phyloP scores from a whole-genome alignment of 1,140 invertebrate genomes.

The Metaphire vulgaris region DNA sequence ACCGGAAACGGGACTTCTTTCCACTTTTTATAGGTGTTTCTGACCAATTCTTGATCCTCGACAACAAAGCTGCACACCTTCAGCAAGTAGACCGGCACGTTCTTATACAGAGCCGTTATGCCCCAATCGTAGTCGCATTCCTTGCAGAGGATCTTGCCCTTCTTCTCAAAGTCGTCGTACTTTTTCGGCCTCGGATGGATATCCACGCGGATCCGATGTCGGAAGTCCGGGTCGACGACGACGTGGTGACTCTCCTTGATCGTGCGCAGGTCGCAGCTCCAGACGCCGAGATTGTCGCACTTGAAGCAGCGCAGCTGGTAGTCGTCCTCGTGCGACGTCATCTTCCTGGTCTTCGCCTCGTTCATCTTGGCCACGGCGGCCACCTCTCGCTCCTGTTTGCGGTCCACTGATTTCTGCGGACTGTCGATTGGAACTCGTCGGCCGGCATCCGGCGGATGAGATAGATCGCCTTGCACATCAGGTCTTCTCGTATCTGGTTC shows the following conservation, averaged over 20 bases:
- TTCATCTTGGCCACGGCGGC: slow-evolving; percentile 13
- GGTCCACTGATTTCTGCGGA: slow-evolving; percentile 32
- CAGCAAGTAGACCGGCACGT: slow-evolving; percentile 6
- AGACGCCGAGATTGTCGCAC: slow-evolving; percentile 35
- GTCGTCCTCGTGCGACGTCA: slow-evolving; percentile 7
- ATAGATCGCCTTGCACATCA: slow-evolving; percentile 39
- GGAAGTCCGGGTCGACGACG: slow-evolving; percentile 32
- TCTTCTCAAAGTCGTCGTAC: slow-evolving; percentile 27
- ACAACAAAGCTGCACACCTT: slow-evolving; percentile 31
- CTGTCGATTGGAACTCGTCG: slow-evolving; percentile 21
- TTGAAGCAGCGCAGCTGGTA: slow-evolving; percentile 35
- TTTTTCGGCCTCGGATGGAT: slow-evolving; percentile 23
- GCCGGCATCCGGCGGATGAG: slow-evolving; percentile 8
- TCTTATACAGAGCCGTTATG: slow-evolving; percentile 30
- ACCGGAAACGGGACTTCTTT: slow-evolving; percentile 21
- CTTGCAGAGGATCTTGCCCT: slow-evolving; percentile 35
- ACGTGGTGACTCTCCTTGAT: slow-evolving; percentile 35
- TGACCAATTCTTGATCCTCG: slow-evolving; percentile 27
- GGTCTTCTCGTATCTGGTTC: slow-evolving; percentile 37
- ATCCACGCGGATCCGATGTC: slow-evolving; percentile 15
- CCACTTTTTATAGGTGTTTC: slow-evolving; percentile 22
- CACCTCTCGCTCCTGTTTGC: slow-evolving; percentile 28
- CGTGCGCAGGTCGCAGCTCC: slow-evolving; percentile 34
- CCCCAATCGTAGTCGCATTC: slow-evolving; percentile 39
- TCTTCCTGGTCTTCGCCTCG: background rate